Conservation (phyloP, 2,113 vertebrate genomes). For the Anser cygnoides region DNA sequence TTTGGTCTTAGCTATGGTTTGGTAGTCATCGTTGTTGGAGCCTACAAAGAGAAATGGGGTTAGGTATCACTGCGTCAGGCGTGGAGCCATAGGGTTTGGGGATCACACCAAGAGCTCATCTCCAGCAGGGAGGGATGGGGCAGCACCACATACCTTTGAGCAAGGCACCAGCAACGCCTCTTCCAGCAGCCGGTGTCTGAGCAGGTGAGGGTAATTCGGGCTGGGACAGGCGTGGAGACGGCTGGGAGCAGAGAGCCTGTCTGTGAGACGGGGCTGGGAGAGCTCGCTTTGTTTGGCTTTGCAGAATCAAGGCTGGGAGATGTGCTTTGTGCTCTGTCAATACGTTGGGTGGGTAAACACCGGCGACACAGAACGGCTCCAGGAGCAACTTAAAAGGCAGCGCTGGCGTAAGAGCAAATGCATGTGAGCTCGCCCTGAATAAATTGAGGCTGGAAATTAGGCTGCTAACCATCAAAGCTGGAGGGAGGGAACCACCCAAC, state of each 20-base stretch:
- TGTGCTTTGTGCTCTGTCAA: conserved; percentile 13
- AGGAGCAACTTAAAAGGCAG: background rate
- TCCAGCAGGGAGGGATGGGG: background rate
- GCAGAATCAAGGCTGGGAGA: conserved; percentile 26
- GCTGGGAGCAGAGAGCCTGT: background rate
- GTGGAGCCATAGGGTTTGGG: background rate
- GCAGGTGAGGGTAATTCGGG: background rate
- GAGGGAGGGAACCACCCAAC: background rate
- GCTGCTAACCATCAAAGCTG: background rate
- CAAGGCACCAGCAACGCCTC: background rate
- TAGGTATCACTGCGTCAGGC: background rate
- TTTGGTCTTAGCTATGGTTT: background rate
- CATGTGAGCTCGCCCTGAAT: background rate
- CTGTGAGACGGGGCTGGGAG: background rate
- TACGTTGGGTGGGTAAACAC: background rate
- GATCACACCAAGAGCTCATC: background rate
- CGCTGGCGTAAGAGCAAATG: background rate
- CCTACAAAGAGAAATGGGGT: background rate
- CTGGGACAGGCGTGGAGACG: background rate
- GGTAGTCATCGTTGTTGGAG: background rate
- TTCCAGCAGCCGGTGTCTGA: background rate
- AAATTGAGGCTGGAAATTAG: background rate
- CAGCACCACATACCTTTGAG: background rate
- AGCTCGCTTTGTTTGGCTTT: conserved; percentile 27
- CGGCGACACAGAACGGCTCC: conserved; percentile 10